Evolutionary conservation across 2,797 vertebrate species (phyloP).

Genomic region (Spinus olivaceus): DNA sequence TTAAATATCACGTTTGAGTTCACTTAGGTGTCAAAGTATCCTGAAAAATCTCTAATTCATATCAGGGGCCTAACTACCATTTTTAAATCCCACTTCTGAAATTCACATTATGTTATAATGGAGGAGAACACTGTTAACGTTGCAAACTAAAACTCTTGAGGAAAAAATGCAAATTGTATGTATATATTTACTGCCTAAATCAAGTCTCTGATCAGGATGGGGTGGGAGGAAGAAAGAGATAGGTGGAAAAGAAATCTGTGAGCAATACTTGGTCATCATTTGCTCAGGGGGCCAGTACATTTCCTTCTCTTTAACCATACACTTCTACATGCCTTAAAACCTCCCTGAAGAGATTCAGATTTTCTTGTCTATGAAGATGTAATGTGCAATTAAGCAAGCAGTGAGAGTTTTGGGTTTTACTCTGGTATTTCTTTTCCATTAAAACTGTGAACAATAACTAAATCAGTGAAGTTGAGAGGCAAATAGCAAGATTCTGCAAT

Average conservation of each 20-base stretch:
- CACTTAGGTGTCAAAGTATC: not conserved
- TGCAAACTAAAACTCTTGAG: not conserved
- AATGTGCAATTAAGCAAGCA: not conserved
- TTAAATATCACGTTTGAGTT: not conserved
- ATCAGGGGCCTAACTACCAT: not conserved
- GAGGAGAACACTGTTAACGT: not conserved
- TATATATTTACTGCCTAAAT: not conserved
- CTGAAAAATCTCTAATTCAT: not conserved
- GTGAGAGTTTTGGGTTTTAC: not conserved
- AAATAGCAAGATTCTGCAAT: not conserved
- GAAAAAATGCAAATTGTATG: not conserved
- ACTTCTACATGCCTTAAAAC: not conserved
- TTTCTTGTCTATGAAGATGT: not conserved
- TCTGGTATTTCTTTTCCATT: not conserved
- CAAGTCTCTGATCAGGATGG: not conserved
- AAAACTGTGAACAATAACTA: not conserved
- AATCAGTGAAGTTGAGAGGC: not conserved
- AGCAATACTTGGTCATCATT: not conserved
- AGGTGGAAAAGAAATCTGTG: not conserved
- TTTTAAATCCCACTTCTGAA: not conserved
- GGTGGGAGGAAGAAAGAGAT: not conserved
- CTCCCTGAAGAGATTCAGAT: not conserved
- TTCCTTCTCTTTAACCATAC: not conserved
- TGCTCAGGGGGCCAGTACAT: not conserved
- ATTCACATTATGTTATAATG: not conserved